These are phyloP conservation scores for Plutella xylostella DNA, from an alignment of 2,888 invertebrate species.

Conservation along the genomic window DNA sequence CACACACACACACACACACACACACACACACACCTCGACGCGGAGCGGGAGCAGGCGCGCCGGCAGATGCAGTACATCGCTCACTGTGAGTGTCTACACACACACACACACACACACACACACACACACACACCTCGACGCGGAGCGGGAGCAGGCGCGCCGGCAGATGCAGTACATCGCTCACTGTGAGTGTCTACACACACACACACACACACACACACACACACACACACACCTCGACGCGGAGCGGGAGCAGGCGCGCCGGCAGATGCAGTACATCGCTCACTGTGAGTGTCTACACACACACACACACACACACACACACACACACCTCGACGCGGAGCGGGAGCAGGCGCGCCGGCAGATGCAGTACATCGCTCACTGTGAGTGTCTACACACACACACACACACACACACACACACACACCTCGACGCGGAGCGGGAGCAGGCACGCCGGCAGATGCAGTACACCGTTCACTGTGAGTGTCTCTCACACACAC, in stretches of 20 bases:
- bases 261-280: conserved; percentile 83
- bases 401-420: too few species aligned
- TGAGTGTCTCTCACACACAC: conserved; percentile 56
- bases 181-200: conserved; percentile 84
- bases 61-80: conserved; percentile 84
- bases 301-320: too few species aligned
- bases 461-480: conserved; percentile 86
- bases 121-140: too few species aligned
- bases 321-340: too few species aligned
- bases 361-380: conserved; percentile 84
- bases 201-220: too few species aligned
- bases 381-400: conserved; percentile 85
- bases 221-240: too few species aligned
- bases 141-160: conserved; percentile 84
- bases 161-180: conserved; percentile 84
- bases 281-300: conserved; percentile 85
- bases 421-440: conserved; percentile 90
- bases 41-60: conserved; percentile 84
- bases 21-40: too few species aligned
- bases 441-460: conserved; percentile 81
- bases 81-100: conserved; percentile 84
- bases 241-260: conserved; percentile 85
- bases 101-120: too few species aligned
- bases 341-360: conserved; percentile 84
- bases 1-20: too few species aligned